Conservation (phyloP, 1,140 invertebrate species). For the Drosophila ironensis region DNA sequence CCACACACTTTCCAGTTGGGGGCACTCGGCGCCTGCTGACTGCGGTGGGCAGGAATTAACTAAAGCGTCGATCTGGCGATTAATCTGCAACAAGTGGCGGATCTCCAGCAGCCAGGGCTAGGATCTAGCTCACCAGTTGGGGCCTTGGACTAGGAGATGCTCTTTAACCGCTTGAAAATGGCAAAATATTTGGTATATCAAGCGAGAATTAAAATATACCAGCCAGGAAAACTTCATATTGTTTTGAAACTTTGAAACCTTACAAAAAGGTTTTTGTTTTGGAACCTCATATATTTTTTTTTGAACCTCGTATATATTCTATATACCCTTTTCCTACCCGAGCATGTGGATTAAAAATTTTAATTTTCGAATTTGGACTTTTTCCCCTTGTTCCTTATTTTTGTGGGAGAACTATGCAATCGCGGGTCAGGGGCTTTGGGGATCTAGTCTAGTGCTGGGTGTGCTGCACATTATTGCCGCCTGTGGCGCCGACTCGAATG, state of each 20-base stretch:
- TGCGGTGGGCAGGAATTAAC: constrained; percentile 59
- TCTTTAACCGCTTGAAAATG: too few relatives aligned
- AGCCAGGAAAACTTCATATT: neutral
- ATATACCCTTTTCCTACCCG: neutral
- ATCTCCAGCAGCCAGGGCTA: neutral
- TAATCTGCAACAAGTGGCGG: constrained; percentile 69
- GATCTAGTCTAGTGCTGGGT: constrained; percentile 26
- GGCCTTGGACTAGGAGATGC: neutral
- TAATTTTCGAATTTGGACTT: constrained; percentile 58
- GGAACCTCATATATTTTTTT: too few relatives aligned
- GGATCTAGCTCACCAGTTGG: neutral
- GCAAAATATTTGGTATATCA: too few relatives aligned
- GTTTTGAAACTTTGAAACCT: too few relatives aligned
- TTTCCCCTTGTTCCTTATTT: neutral
- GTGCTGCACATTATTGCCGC: constrained; percentile 51
- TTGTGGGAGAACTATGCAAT: too few relatives aligned
- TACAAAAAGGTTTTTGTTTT: too few relatives aligned
- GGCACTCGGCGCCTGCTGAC: constrained; percentile 46
- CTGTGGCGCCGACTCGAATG: constrained; percentile 57
- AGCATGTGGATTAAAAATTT: constrained; percentile 50
- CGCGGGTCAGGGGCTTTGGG: neutral
- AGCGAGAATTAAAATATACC: neutral
- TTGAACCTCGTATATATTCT: too few relatives aligned
- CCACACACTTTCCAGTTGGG: too few relatives aligned
- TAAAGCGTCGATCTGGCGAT: constrained; percentile 75